Evolutionary conservation across 2,797 vertebrate genomes (phyloP).

Genomic region (Sternotherus odoratus): DNA sequence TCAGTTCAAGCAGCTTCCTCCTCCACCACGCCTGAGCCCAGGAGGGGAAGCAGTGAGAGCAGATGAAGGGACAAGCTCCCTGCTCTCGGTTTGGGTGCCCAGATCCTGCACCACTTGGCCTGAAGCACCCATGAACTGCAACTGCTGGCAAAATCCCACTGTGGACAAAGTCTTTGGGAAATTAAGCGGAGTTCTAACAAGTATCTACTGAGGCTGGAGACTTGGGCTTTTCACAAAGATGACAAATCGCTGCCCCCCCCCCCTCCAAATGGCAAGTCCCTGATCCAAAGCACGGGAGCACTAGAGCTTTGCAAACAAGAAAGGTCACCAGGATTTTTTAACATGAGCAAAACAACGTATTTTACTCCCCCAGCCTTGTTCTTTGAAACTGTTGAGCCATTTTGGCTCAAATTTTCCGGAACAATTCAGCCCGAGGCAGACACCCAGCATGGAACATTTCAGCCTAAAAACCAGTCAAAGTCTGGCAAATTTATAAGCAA

Average conservation of each 20-base stretch:
- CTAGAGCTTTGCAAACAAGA: neutral
- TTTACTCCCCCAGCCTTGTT: fast-evolving
- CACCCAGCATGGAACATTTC: no score
- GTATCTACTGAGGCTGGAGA: neutral
- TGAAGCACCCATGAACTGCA: neutral
- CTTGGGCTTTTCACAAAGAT: neutral
- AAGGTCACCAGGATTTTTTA: neutral
- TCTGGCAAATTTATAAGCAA: neutral
- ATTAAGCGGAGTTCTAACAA: neutral
- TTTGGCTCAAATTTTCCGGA: neutral
- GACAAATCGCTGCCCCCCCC: neutral
- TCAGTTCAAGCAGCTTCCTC: neutral
- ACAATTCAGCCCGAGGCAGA: neutral
- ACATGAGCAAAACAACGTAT: fast-evolving
- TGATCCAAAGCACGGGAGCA: neutral
- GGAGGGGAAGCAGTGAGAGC: neutral
- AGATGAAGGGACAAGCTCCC: neutral
- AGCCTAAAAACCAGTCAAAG: neutral
- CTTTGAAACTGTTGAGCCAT: fast-evolving
- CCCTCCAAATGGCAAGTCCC: neutral
- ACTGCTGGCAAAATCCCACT: neutral
- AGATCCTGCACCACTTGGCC: neutral
- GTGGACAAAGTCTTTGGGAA: neutral
- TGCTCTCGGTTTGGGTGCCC: neutral
- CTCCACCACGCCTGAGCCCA: neutral